phyloP scores from a whole-genome alignment of 2,113 vertebrate genomes.

The Brachyhypopomus gauderio region DNA sequence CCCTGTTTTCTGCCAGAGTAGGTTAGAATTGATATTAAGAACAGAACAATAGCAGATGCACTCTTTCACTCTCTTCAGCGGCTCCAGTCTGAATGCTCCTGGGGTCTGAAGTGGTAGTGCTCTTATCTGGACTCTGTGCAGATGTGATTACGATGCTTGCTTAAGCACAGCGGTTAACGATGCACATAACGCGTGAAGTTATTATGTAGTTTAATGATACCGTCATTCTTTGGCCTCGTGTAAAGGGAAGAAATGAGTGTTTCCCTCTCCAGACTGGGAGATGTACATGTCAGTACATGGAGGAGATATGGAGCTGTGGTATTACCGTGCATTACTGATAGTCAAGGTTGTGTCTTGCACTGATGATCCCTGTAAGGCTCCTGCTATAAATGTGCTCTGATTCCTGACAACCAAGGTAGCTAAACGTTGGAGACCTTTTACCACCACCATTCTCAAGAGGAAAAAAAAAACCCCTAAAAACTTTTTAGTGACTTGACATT shows the following conservation, averaged over 20 bases:
- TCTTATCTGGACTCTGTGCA: not conserved
- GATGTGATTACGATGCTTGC: slow-evolving; percentile 15
- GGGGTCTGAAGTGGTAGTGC: slow-evolving; percentile 1
- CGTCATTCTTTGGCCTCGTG: not conserved
- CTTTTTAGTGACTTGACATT: slow-evolving; percentile 80
- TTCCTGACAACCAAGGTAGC: slow-evolving; percentile 83
- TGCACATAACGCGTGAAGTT: not conserved
- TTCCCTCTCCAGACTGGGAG: not conserved
- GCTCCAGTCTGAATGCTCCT: slow-evolving; percentile 14
- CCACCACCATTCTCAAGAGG: slow-evolving; percentile 77
- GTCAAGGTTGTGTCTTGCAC: not conserved
- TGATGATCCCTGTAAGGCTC: slow-evolving; percentile 49
- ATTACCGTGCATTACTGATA: too few species aligned
- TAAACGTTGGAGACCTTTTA: slow-evolving; percentile 78
- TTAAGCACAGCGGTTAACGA: not conserved
- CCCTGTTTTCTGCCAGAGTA: slow-evolving; percentile 68
- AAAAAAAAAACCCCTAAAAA: slow-evolving; percentile 74
- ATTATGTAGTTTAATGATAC: not conserved
- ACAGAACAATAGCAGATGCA: slow-evolving; percentile 20
- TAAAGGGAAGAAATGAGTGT: not conserved
- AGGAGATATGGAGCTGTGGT: not conserved
- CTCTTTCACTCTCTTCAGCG: slow-evolving; percentile 19
- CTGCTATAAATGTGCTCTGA: slow-evolving; percentile 62
- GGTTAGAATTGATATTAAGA: slow-evolving; percentile 59
- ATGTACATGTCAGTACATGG: not conserved